These are phyloP conservation scores for Aegypius monachus DNA, from an alignment of 2,113 vertebrate genomes.

Conservation along the genomic window DNA sequence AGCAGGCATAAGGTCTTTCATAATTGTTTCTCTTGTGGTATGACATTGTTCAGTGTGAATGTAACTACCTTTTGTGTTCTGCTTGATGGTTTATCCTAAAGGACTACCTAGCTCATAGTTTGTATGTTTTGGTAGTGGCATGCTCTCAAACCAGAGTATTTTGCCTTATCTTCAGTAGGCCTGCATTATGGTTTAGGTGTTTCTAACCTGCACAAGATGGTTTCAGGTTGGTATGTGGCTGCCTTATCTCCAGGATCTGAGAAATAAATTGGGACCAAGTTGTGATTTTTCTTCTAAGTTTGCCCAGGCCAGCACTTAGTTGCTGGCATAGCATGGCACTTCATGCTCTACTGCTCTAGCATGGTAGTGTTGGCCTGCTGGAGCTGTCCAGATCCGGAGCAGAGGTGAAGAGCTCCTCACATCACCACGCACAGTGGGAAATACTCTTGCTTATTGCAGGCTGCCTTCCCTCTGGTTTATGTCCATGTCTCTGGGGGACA, in stretches of 20 bases:
- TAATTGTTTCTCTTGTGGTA: not conserved
- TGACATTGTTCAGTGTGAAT: not conserved
- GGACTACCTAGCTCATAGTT: not conserved
- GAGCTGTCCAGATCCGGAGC: not conserved
- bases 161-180: not conserved
- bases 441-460: not conserved
- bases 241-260: not conserved
- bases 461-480: not conserved
- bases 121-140: not conserved
- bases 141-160: not conserved
- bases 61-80: not conserved
- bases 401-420: not conserved
- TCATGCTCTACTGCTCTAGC: not conserved
- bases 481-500: accelerated
- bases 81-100: not conserved
- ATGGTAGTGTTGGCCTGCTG: not conserved
- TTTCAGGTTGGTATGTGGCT: not conserved
- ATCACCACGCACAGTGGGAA: accelerated
- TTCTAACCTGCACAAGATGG: not conserved
- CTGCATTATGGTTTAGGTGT: accelerated
- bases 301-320: not conserved
- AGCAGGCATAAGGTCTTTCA: not conserved
- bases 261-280: not conserved
- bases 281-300: not conserved
- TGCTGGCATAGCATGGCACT: not conserved